Conservation (phyloP, 53 echinoderm and acorn worm genomes). For the Temnopleurus reevesii region DNA sequence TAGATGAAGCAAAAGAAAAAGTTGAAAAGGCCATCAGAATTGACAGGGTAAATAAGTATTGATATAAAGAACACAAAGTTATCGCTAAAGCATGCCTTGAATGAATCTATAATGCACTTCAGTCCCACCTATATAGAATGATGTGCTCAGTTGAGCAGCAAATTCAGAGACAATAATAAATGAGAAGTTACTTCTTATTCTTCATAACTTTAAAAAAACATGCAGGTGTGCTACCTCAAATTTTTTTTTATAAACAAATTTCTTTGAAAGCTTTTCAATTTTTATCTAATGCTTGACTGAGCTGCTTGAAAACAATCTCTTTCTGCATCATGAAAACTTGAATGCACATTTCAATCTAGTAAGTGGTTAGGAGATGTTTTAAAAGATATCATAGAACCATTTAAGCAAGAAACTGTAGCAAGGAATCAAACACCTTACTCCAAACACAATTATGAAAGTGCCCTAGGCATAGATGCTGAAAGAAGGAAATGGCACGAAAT, state of each 20-base stretch:
- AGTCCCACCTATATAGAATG: constrained; percentile 32
- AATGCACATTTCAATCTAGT: neutral
- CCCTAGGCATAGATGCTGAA: neutral
- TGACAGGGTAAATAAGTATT: neutral
- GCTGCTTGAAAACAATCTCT: neutral
- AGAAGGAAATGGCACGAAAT: too few species aligned
- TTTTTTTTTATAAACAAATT: neutral
- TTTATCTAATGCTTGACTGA: neutral
- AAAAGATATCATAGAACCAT: neutral
- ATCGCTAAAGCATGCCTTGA: constrained; percentile 17
- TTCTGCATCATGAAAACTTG: neutral
- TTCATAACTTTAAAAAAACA: neutral
- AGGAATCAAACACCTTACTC: too few species aligned
- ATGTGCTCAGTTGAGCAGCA: constrained; percentile 41
- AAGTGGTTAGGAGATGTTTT: neutral
- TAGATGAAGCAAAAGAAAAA: neutral
- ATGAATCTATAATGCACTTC: constrained; percentile 12
- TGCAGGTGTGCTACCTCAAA: constrained; percentile 33
- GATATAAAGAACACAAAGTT: constrained; percentile 15
- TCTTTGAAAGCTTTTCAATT: neutral
- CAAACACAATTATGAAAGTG: neutral
- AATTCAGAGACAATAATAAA: constrained; percentile 12
- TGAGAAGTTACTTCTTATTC: constrained; percentile 32
- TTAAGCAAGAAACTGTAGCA: constrained; percentile 18
- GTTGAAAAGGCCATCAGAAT: constrained; percentile 5